Conservation (phyloP, 2,797 vertebrate genomes). For the Mormyrus proboscirostris region DNA sequence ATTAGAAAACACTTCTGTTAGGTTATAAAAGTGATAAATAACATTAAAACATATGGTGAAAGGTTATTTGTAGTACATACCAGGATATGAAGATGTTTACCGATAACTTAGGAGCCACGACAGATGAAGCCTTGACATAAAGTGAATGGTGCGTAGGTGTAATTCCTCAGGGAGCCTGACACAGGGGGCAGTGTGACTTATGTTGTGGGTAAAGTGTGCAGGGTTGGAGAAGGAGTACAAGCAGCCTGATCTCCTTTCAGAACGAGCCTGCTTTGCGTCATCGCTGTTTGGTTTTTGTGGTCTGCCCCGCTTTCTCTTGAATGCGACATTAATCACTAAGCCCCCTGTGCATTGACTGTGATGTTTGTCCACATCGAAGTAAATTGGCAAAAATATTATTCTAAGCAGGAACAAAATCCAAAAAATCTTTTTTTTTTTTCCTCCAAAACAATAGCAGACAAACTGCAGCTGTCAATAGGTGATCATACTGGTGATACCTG, state of each 20-base stretch:
- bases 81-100: not conserved
- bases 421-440: not conserved
- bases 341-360: not conserved
- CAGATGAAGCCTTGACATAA: not conserved
- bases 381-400: not conserved
- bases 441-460: not conserved
- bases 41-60: not conserved
- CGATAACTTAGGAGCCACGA: not conserved
- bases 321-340: not conserved
- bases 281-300: not conserved
- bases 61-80: not conserved
- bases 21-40: slow-evolving; percentile 3
- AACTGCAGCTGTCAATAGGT: not conserved
- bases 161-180: not conserved
- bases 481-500: not conserved
- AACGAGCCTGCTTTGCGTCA: not conserved
- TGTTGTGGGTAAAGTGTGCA: not conserved
- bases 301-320: not conserved
- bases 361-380: not conserved
- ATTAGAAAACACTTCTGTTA: not conserved
- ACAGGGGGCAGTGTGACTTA: not conserved
- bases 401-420: not conserved
- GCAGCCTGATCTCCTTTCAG: not conserved
- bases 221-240: not conserved
- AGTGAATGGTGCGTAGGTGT: not conserved